Conservation (phyloP, 2,888 invertebrate species). For the Neuroscelio doddi region DNA sequence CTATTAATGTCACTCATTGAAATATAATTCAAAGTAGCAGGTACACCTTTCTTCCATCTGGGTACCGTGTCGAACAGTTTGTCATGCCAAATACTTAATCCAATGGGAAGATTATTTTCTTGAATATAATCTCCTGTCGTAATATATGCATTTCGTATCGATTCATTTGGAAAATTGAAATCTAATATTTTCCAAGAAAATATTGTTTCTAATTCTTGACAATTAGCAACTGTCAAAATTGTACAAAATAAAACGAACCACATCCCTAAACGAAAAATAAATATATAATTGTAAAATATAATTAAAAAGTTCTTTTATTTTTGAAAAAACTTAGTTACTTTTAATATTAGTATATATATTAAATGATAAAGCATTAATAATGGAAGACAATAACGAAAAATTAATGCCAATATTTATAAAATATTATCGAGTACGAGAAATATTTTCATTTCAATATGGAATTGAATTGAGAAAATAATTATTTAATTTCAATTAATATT, state of each 20-base stretch:
- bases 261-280: conserved; percentile 49
- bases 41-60: conserved; percentile 77
- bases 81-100: conserved; percentile 77
- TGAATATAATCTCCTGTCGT: conserved; percentile 77
- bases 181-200: conserved; percentile 64
- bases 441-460: no score
- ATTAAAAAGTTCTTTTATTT: no score
- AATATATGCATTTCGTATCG: conserved; percentile 64
- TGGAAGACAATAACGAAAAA: no score
- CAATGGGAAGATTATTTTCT: conserved; percentile 81
- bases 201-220: conserved; percentile 54
- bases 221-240: conserved; percentile 49
- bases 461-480: no score
- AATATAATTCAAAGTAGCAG: conserved; percentile 77
- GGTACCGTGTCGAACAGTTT: conserved; percentile 83
- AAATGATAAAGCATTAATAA: no score
- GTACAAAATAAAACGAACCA: conserved; percentile 50
- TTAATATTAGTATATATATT: no score
- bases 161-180: conserved; percentile 63
- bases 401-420: no score
- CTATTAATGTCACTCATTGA: conserved; percentile 62
- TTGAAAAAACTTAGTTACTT: no score
- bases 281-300: no score
- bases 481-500: no score
- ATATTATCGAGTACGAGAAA: no score